These are phyloP conservation scores for Dicentrarchus labrax DNA, from an alignment of 2,113 vertebrate genomes.

Conservation along the genomic window DNA sequence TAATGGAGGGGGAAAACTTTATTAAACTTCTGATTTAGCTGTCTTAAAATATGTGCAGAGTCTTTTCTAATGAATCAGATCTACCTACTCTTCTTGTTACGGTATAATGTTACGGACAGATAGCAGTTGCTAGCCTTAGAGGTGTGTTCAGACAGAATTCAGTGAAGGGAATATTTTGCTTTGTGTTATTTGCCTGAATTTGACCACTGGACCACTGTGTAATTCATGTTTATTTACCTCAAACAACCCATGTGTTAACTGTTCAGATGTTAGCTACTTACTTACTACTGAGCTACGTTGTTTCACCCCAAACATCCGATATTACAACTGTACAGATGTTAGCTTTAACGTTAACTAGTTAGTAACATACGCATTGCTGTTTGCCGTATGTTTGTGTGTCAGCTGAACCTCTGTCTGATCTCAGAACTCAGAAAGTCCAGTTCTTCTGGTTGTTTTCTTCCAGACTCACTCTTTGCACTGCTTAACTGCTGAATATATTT, in stretches of 20 bases:
- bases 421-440: background rate
- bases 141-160: background rate
- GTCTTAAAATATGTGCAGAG: background rate
- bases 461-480: background rate
- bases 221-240: too few species aligned
- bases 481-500: background rate
- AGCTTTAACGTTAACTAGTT: background rate
- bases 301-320: too few species aligned
- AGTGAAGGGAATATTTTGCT: too few species aligned
- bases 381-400: too few species aligned
- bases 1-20: background rate
- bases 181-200: too few species aligned
- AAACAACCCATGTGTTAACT: too few species aligned
- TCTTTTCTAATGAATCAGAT: background rate
- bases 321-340: background rate
- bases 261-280: too few species aligned
- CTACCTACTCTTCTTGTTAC: background rate
- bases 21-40: background rate
- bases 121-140: background rate
- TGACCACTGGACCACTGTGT: too few species aligned
- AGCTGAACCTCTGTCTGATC: too few species aligned
- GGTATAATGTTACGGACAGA: background rate
- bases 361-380: background rate
- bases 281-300: too few species aligned
- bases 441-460: background rate